Conservation (phyloP, 2,113 vertebrate species). For the Podarcis cretensis region DNA sequence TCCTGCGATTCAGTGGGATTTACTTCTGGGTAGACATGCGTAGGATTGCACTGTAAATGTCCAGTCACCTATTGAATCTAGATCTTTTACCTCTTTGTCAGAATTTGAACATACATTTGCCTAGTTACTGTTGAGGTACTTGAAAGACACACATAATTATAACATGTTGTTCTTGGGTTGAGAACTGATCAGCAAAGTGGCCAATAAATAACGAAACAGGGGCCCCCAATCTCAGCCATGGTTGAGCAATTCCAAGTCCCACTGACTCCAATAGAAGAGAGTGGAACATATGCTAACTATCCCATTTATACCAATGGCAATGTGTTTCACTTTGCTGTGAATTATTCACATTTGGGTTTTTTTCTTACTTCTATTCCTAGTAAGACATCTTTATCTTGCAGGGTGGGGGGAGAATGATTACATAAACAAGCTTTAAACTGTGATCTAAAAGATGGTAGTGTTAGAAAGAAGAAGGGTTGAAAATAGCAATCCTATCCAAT, state of each 20-base stretch:
- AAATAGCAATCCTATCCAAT: slow-evolving; percentile 31
- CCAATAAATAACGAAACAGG: neutral
- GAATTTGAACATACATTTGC: too few relatives aligned
- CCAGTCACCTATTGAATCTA: neutral
- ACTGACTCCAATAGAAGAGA: neutral
- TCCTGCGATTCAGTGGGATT: too few relatives aligned
- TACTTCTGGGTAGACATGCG: too few relatives aligned
- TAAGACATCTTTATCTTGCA: too few relatives aligned
- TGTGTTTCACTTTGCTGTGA: neutral
- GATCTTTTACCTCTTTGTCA: neutral
- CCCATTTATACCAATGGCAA: neutral
- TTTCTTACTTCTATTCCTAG: neutral
- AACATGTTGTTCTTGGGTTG: neutral
- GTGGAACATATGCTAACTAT: neutral
- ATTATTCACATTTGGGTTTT: neutral
- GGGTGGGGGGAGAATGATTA: neutral
- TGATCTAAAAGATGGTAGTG: neutral
- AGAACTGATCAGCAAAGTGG: too few relatives aligned
- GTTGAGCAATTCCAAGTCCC: neutral
- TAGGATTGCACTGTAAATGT: too few relatives aligned
- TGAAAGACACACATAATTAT: neutral
- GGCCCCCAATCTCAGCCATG: neutral
- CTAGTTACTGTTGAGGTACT: neutral
- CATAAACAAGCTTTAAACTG: neutral
- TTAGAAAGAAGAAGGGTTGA: neutral